Evolutionary conservation across 2,797 vertebrate genomes (phyloP).

Genomic region (Natrix natrix): DNA sequence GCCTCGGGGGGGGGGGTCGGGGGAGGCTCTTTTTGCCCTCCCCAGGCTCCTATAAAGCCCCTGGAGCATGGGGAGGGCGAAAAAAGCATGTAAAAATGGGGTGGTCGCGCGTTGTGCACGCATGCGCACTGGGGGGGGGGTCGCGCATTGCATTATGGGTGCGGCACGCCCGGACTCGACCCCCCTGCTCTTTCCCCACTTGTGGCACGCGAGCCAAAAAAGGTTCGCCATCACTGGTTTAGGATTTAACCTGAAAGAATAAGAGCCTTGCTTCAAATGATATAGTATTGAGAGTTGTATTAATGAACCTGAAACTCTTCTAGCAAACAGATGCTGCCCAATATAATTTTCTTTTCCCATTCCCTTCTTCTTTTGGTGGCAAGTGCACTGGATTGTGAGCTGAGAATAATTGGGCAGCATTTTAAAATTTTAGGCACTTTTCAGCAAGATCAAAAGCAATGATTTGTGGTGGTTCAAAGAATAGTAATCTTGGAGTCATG

Average conservation of each 20-base stretch:
- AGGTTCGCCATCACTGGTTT: too few species aligned
- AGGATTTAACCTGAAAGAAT: neutral
- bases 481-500: neutral
- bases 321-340: neutral
- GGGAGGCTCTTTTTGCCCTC: too few species aligned
- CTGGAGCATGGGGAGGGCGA: too few species aligned
- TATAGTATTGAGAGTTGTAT: neutral
- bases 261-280: neutral
- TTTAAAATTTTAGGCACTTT: neutral
- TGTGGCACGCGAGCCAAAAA: too few species aligned
- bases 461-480: neutral
- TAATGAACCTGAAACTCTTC: neutral
- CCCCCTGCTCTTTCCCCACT: too few species aligned
- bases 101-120: too few species aligned
- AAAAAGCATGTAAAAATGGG: too few species aligned
- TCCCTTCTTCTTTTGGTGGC: neutral
- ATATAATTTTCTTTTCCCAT: neutral
- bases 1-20: too few species aligned
- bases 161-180: too few species aligned
- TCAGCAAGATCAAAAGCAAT: neutral
- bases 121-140: too few species aligned
- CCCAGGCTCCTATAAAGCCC: too few species aligned
- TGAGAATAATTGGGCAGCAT: neutral
- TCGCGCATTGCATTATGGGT: too few species aligned
- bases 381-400: neutral